These are phyloP conservation scores for Enoplosus armatus DNA, from an alignment of 2,797 vertebrate species.

Conservation along the genomic window DNA sequence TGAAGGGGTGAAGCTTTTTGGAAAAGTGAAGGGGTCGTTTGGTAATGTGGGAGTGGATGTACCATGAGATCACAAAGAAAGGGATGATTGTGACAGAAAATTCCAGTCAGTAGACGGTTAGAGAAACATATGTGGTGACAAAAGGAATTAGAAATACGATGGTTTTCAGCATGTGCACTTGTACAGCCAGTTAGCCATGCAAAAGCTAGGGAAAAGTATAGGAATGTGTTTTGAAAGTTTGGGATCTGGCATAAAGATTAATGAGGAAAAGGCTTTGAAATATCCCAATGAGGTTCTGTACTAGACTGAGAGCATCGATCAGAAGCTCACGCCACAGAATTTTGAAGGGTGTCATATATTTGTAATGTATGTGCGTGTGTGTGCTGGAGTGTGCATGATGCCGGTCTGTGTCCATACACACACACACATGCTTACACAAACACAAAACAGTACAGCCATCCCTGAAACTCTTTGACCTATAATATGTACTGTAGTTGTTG, in stretches of 20 bases:
- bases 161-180: slow-evolving; percentile 46
- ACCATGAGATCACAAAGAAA: slow-evolving; percentile 87
- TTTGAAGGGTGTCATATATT: slow-evolving; percentile 77
- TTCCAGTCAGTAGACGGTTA: slow-evolving; percentile 76
- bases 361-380: slow-evolving; percentile 52
- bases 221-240: slow-evolving; percentile 61
- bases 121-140: slow-evolving; percentile 11
- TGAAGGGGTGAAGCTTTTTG: slow-evolving; percentile 79
- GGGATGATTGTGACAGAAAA: slow-evolving; percentile 89
- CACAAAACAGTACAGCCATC: slow-evolving; percentile 54
- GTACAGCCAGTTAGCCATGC: slow-evolving; percentile 21
- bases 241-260: slow-evolving; percentile 4
- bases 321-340: slow-evolving; percentile 70
- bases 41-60: slow-evolving; percentile 62
- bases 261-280: slow-evolving; percentile 36
- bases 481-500: slow-evolving; percentile 53
- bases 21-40: slow-evolving; percentile 41
- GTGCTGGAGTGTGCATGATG: slow-evolving; percentile 49
- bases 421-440: slow-evolving; percentile 36
- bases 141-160: slow-evolving; percentile 20
- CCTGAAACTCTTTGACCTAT: slow-evolving; percentile 37
- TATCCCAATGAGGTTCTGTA: slow-evolving; percentile 53
- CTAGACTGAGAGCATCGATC: slow-evolving; percentile 50
- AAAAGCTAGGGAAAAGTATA: slow-evolving; percentile 43
- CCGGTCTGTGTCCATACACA: slow-evolving; percentile 43